phyloP scores from a whole-genome alignment of 2,888 invertebrate genomes.

The Amorpha juglandis region DNA sequence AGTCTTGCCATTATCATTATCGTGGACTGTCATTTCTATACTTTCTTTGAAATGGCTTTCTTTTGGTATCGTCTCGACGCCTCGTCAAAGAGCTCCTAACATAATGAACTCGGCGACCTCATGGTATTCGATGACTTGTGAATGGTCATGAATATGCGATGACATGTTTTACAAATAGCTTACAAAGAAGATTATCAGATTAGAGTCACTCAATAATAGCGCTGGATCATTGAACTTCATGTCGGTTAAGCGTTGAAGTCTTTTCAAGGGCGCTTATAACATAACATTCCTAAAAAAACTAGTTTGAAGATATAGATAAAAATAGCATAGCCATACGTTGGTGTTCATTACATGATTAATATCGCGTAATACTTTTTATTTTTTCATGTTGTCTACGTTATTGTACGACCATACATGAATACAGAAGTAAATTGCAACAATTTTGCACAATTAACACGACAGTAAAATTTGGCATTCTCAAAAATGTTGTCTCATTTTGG shows the following conservation, averaged over 20 bases:
- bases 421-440: slow-evolving; percentile 18
- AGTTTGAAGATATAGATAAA: slow-evolving; percentile 16
- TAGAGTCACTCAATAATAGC: slow-evolving; percentile 53
- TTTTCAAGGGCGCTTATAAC: slow-evolving; percentile 79
- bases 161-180: slow-evolving; percentile 35
- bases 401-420: neutral
- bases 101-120: slow-evolving; percentile 2
- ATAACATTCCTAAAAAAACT: slow-evolving; percentile 53
- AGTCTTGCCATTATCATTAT: neutral
- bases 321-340: slow-evolving; percentile 15
- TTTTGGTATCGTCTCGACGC: neutral
- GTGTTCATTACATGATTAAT: slow-evolving; percentile 4
- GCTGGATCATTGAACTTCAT: slow-evolving; percentile 66
- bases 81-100: neutral
- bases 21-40: slow-evolving; percentile 6
- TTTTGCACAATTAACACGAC: neutral
- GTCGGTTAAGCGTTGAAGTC: slow-evolving; percentile 77
- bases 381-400: neutral
- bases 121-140: slow-evolving; percentile 19
- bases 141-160: slow-evolving; percentile 20
- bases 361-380: neutral
- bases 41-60: slow-evolving; percentile 1
- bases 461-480: slow-evolving; percentile 21
- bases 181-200: slow-evolving; percentile 49
- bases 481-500: slow-evolving; percentile 44